Conservation (phyloP, 2,888 invertebrate species). For the Coleophora flavipennella region DNA sequence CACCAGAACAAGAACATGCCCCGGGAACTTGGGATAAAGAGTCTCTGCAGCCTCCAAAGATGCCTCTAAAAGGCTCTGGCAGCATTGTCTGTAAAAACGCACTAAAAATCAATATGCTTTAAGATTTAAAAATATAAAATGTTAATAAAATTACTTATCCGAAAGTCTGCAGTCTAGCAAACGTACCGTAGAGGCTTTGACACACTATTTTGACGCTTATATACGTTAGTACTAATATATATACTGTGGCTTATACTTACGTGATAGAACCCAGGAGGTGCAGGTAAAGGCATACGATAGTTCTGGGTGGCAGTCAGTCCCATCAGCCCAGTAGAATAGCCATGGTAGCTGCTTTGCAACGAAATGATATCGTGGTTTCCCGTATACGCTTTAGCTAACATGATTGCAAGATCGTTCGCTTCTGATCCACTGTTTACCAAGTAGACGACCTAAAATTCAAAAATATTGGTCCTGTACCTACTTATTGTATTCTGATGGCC, state of each 20-base stretch:
- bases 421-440: slow-evolving; percentile 98
- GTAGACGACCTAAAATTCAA: slow-evolving; percentile 80
- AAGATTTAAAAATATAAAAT: not conserved
- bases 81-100: slow-evolving; percentile 81
- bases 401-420: slow-evolving; percentile 94
- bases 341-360: slow-evolving; percentile 93
- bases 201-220: too few species aligned
- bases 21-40: slow-evolving; percentile 83
- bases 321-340: slow-evolving; percentile 88
- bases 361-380: slow-evolving; percentile 88
- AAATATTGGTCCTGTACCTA: not conserved
- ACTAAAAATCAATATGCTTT: too few species aligned
- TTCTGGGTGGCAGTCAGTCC: slow-evolving; percentile 84
- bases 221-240: too few species aligned
- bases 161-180: too few species aligned
- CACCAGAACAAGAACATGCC: slow-evolving; percentile 76
- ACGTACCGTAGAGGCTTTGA: too few species aligned
- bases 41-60: slow-evolving; percentile 97
- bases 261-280: slow-evolving; percentile 83
- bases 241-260: slow-evolving; percentile 72
- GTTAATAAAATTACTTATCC: too few species aligned
- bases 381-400: slow-evolving; percentile 90
- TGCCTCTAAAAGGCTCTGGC: slow-evolving; percentile 92
- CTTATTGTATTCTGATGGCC: too few species aligned
- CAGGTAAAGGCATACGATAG: slow-evolving; percentile 84